A percentile compares a stretch with the other conserved stretches of the same genome.
phyloP scores from a whole-genome alignment of 2,888 invertebrate genomes.

The Macrosiphum euphorbiae region DNA sequence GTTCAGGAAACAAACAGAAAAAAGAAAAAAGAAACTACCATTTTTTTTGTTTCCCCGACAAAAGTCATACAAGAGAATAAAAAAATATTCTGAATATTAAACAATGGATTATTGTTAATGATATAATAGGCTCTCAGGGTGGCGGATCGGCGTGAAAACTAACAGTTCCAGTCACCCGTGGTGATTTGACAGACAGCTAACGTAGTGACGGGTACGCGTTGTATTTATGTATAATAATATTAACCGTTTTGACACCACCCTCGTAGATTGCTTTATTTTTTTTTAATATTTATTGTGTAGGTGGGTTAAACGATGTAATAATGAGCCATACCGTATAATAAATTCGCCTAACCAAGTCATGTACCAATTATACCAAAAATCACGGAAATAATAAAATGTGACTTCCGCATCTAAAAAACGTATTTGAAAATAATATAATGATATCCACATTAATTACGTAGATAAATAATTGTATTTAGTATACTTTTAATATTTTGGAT shows the following conservation, averaged over 20 bases:
- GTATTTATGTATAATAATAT: conserved; percentile 54
- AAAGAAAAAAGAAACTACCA: conserved; percentile 54
- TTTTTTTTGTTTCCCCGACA: conserved; percentile 34
- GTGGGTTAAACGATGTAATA: conserved; percentile 15
- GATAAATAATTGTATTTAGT: background rate
- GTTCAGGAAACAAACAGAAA: conserved; percentile 43
- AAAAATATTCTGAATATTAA: conserved; percentile 55
- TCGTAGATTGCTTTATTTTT: conserved; percentile 46
- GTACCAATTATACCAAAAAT: background rate
- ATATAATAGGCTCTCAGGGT: conserved; percentile 63
- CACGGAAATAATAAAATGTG: background rate
- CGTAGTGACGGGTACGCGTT: conserved; percentile 38
- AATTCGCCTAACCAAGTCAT: background rate
- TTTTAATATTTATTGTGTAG: conserved; percentile 11
- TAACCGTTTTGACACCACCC: conserved; percentile 63
- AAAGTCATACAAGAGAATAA: conserved; percentile 54
- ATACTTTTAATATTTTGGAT: background rate
- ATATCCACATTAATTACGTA: background rate
- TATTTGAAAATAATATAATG: background rate
- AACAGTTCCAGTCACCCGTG: conserved; percentile 63
- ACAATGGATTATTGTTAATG: conserved; percentile 64
- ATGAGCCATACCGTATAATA: background rate
- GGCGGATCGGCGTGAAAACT: conserved; percentile 65
- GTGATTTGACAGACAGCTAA: conserved; percentile 64
- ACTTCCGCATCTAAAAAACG: background rate